phyloP scores from a whole-genome alignment of 2,113 vertebrate species.

The Periophthalmus modestus region DNA sequence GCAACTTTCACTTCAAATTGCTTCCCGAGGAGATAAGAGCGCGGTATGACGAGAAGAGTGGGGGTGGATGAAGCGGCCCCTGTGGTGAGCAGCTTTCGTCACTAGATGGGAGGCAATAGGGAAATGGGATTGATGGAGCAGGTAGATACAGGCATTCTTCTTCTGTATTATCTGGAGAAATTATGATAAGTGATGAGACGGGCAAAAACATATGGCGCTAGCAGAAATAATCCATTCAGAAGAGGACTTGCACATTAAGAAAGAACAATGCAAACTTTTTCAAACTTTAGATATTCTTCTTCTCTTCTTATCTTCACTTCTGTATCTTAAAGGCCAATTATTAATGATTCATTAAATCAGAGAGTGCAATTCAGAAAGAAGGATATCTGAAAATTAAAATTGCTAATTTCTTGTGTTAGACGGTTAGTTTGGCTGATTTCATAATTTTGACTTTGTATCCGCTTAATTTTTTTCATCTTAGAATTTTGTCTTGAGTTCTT shows the following conservation, averaged over 20 bases:
- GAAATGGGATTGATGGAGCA: conserved; percentile 32
- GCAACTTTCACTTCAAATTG: conserved; percentile 69
- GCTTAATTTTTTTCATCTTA: no score
- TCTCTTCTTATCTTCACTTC: no score
- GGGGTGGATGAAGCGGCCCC: conserved; percentile 33
- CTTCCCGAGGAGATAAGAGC: conserved; percentile 54
- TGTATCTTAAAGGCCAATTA: no score
- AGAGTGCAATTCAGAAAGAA: no score
- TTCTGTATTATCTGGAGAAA: conserved; percentile 31
- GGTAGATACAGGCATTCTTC: conserved; percentile 37
- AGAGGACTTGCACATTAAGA: conserved; percentile 35
- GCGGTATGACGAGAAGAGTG: conserved; percentile 27
- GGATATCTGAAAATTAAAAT: no score
- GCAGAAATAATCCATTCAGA: conserved; percentile 63
- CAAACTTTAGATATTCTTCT: conserved; percentile 14
- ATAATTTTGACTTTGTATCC: no score
- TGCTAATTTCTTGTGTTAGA: no score
- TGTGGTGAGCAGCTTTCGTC: conserved; percentile 19
- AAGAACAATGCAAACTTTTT: conserved; percentile 16
- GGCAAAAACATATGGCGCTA: conserved; percentile 48
- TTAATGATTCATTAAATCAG: no score
- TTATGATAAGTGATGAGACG: conserved; percentile 48
- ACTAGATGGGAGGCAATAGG: conserved; percentile 17
- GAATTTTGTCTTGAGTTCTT: no score
- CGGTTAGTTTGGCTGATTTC: no score